These are phyloP conservation scores for Brachyhypopomus gauderio DNA, from an alignment of 2,113 vertebrate genomes.

Conservation along the genomic window DNA sequence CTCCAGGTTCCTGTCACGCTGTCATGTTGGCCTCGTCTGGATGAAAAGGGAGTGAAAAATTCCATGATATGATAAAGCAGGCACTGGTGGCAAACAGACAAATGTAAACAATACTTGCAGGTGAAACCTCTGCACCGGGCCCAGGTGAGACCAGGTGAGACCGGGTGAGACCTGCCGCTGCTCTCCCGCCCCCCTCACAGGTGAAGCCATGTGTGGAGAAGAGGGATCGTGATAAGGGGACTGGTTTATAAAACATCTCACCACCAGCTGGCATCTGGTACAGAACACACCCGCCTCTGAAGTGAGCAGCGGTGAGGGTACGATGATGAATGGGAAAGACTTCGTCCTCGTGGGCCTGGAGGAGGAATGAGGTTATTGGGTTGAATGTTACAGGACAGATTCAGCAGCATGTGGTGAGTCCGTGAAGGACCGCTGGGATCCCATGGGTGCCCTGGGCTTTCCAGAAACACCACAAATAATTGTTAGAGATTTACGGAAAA, in stretches of 20 bases:
- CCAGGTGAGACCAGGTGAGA: slow-evolving; percentile 60
- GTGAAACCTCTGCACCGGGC: not conserved
- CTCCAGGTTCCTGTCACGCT: slow-evolving; percentile 32
- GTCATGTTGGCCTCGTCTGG: slow-evolving; percentile 46
- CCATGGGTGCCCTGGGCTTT: not conserved
- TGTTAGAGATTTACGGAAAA: not conserved
- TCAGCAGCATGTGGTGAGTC: not conserved
- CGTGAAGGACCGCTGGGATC: not conserved
- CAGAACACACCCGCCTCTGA: slow-evolving; percentile 47
- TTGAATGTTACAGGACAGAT: slow-evolving; percentile 2
- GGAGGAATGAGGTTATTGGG: slow-evolving; percentile 8
- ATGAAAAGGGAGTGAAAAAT: slow-evolving; percentile 45
- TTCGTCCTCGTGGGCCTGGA: slow-evolving; percentile 2
- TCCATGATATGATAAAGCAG: slow-evolving; percentile 52
- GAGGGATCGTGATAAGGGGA: slow-evolving; percentile 68
- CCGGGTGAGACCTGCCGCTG: slow-evolving; percentile 15
- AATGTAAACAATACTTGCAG: slow-evolving; percentile 52
- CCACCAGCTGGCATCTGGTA: slow-evolving; percentile 65
- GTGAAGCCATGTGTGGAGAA: slow-evolving; percentile 64
- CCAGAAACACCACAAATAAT: not conserved
- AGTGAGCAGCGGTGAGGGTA: slow-evolving; percentile 54
- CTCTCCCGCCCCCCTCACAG: slow-evolving; percentile 53
- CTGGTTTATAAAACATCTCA: slow-evolving; percentile 74
- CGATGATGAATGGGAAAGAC: slow-evolving; percentile 47
- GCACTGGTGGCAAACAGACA: slow-evolving; percentile 61